Conservation (phyloP, 1,140 invertebrate species). For the Temnothorax curvispinosus region DNA sequence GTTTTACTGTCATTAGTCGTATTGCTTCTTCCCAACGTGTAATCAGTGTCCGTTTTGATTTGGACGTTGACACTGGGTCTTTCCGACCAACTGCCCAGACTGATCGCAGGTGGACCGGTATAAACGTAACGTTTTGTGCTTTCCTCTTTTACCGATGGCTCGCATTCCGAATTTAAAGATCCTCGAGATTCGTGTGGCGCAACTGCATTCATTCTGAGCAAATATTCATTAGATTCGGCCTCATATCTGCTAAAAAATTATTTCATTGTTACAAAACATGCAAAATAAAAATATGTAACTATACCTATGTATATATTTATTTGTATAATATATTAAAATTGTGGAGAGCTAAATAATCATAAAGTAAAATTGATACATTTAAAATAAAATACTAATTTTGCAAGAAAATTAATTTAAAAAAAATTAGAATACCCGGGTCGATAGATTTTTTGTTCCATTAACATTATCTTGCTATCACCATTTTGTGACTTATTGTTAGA, state of each 20-base stretch:
- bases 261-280: constrained; percentile 1
- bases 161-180: background rate
- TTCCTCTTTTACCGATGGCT: constrained; percentile 4
- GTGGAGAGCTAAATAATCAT: no score
- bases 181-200: constrained; percentile 20
- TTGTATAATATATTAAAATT: no score
- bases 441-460: background rate
- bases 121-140: constrained; percentile 85
- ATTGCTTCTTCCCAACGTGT: constrained; percentile 86
- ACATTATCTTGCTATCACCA: background rate
- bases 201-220: constrained; percentile 33
- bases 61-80: constrained; percentile 88
- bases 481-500: background rate
- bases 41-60: constrained; percentile 89
- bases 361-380: no score
- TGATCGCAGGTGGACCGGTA: constrained; percentile 88
- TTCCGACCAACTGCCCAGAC: constrained; percentile 90
- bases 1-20: constrained; percentile 79
- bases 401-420: no score
- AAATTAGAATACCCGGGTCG: no score
- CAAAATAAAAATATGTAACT: background rate
- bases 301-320: background rate
- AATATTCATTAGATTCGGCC: constrained; percentile 57
- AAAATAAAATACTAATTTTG: no score
- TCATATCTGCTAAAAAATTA: constrained; percentile 65